Base-by-base conservation (phyloP, 2,113 vertebrate species). In the Halcyon senegalensis region DNA sequence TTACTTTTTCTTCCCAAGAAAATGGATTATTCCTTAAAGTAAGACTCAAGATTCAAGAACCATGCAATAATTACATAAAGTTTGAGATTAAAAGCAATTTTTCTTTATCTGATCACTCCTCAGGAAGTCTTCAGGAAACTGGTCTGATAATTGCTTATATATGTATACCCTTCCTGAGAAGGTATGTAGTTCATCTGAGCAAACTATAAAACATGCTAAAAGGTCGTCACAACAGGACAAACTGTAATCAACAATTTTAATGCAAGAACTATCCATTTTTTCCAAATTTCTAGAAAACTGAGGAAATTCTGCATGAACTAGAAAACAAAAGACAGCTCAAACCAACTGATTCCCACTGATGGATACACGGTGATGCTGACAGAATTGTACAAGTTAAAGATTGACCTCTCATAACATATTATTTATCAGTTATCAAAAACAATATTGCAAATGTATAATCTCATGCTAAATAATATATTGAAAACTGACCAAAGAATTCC, bases 51-150 rank as follows among this genome's bases (percentile, higher is more conserved):
- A 87, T 77, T 89, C 43, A 72, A 94, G 68, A 94, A 72, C 37
- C 3, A 0, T 77, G 25, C 11, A 94, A 91, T 78, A 87, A 94
- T 91, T 92, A 78, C 13, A 69, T 72, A 92, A 93, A 84, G 41
- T 58, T 84, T 82, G 44, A 89, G n/a, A 94, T 80, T 86, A 90
- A 93, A 96, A 94, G n/a, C 31, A 84, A 81, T 74, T 62, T 62
- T 83, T 59, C 64, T 91, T 87, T 75, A 88, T 92, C 53, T 56
- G n/a, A 73, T 78, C 44, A 59, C 5, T 51, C 64, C 68, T 87
- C 24, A 73, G 46, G 84, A 24, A 92, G 28, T 24, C 37, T 88
- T 86, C 70, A 91, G 60, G 75, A 93, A 85, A 93, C 9, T 28
- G 24, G 60, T 16, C n/a, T 80, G 56, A 68, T 67, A 89, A 80